Evolutionary conservation across 2,113 vertebrate genomes (phyloP).

Genomic region (Ibidorhyncha struthersii): DNA sequence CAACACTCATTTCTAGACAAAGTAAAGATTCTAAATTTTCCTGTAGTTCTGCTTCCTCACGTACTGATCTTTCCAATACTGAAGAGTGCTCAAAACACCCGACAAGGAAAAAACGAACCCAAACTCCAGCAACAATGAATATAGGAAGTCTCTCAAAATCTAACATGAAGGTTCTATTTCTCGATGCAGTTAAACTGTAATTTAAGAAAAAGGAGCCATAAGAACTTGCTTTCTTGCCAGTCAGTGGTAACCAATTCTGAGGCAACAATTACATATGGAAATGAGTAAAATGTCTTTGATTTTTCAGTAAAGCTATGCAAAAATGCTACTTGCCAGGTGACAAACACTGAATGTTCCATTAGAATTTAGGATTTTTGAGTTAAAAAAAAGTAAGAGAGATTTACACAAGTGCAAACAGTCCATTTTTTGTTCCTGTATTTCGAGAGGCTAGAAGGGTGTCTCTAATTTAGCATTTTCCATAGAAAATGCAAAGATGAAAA

Average conservation of each 20-base stretch:
- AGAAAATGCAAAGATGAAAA: background rate
- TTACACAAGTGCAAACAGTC: background rate
- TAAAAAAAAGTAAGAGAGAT: background rate
- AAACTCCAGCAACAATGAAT: background rate
- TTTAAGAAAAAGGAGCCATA: background rate
- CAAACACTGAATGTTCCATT: background rate
- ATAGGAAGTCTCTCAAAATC: background rate
- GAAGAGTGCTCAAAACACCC: background rate
- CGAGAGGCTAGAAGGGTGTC: fast-evolving
- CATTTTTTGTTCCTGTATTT: background rate
- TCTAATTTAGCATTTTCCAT: background rate
- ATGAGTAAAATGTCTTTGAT: background rate
- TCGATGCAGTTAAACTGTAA: background rate
- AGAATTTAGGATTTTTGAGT: background rate
- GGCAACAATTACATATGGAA: background rate
- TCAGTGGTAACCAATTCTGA: background rate
- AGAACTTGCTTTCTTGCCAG: background rate
- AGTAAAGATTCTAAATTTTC: background rate
- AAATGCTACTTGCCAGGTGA: background rate
- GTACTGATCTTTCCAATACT: background rate
- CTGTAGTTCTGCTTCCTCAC: background rate
- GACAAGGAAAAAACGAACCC: background rate
- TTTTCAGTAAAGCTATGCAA: background rate
- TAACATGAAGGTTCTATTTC: background rate
- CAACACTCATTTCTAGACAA: background rate